phyloP scores from a whole-genome alignment of 2,797 vertebrate species.

The Echeneis naucrates region DNA sequence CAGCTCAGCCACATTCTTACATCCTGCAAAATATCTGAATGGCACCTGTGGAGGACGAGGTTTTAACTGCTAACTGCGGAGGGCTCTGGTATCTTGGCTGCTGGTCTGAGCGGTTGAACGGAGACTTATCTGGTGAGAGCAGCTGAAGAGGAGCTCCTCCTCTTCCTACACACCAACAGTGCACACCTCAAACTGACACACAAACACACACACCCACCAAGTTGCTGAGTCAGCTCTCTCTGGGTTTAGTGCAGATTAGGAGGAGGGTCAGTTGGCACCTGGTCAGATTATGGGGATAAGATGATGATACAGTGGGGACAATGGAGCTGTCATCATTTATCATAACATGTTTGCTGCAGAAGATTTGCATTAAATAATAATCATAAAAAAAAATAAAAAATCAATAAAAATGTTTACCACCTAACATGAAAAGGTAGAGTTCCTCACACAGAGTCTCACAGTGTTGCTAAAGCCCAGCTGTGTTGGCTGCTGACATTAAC shows the following conservation, averaged over 20 bases:
- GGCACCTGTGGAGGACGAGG: slow-evolving; percentile 1
- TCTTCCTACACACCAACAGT: slow-evolving; percentile 13
- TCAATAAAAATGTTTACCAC: not conserved
- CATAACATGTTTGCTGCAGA: not conserved
- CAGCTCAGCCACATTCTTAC: slow-evolving; percentile 41
- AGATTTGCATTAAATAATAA: not conserved
- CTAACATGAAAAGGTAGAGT: too few species aligned
- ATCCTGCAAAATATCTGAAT: slow-evolving; percentile 31
- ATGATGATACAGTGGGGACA: not conserved
- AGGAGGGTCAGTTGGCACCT: slow-evolving; percentile 26
- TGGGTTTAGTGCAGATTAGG: slow-evolving; percentile 66
- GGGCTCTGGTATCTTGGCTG: slow-evolving; percentile 19
- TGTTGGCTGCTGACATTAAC: slow-evolving; percentile 23
- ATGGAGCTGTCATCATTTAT: too few species aligned
- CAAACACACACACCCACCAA: not conserved
- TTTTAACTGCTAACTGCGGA: slow-evolving; percentile 8
- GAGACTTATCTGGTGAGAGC: slow-evolving; percentile 52
- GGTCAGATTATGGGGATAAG: slow-evolving; percentile 46
- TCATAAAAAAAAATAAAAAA: not conserved
- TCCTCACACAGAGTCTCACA: too few species aligned
- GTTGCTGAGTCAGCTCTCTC: slow-evolving; percentile 53
- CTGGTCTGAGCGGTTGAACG: slow-evolving; percentile 19
- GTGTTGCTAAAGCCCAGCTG: slow-evolving; percentile 34
- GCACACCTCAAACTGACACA: slow-evolving; percentile 53
- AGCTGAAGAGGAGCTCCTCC: slow-evolving; percentile 27